Percentiles rank a stretch among this genome's conserved stretches.
Evolutionary conservation across 2,113 vertebrate species (phyloP).

Genomic region (Gambusia holbrooki): DNA sequence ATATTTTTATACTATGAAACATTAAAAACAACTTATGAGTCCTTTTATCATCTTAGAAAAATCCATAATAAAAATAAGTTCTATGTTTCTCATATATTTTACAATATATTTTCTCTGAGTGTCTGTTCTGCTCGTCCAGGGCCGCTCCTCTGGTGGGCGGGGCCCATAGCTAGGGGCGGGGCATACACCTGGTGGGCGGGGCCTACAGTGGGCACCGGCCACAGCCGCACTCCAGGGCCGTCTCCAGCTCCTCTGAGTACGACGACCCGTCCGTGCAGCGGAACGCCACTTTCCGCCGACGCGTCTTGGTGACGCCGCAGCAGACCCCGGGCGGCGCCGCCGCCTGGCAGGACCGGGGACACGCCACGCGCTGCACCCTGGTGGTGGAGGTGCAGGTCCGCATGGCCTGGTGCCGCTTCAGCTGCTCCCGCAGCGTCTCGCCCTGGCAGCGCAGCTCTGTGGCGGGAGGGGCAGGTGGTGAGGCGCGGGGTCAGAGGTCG

Average conservation of each 20-base stretch:
- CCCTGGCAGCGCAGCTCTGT: slow-evolving; percentile 89
- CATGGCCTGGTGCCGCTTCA: slow-evolving; percentile 88
- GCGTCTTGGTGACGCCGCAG: slow-evolving; percentile 89
- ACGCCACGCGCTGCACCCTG: slow-evolving; percentile 88
- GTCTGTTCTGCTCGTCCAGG: slow-evolving; percentile 48
- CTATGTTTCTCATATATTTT: slow-evolving; percentile 96
- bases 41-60: slow-evolving; percentile 86
- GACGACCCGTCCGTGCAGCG: slow-evolving; percentile 90
- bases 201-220: slow-evolving; percentile 84
- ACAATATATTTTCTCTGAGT: slow-evolving; percentile 98
- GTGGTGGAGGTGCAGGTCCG: slow-evolving; percentile 84
- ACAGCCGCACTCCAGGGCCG: slow-evolving; percentile 92
- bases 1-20: slow-evolving; percentile 91
- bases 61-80: slow-evolving; percentile 99
- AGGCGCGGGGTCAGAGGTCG: too few species aligned
- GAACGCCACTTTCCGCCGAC: slow-evolving; percentile 91
- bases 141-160: slow-evolving; percentile 35
- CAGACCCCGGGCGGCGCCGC: slow-evolving; percentile 80
- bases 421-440: slow-evolving; percentile 88
- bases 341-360: slow-evolving; percentile 81
- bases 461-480: not conserved
- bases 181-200: slow-evolving; percentile 19
- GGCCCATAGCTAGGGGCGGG: slow-evolving; percentile 66
- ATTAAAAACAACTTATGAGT: slow-evolving; percentile 77
- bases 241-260: slow-evolving; percentile 93